phyloP scores from a whole-genome alignment of 2,888 invertebrate genomes.

The Folsomia candida region DNA sequence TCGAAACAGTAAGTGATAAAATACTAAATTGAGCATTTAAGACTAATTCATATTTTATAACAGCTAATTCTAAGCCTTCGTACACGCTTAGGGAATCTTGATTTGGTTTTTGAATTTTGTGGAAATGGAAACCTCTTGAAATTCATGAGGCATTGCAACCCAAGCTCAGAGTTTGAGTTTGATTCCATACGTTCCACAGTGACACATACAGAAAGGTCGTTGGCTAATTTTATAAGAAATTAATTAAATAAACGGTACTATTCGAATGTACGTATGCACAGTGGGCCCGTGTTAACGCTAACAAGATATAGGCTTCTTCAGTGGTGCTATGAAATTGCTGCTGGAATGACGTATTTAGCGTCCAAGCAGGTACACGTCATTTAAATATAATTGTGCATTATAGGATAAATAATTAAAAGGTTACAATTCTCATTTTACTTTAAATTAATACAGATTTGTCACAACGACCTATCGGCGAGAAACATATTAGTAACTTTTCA shows the following conservation, averaged over 20 bases:
- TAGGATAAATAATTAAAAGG: too few relatives aligned
- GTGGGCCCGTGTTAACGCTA: slow-evolving; percentile 4
- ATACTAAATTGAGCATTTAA: background rate
- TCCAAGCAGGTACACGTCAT: slow-evolving; percentile 2
- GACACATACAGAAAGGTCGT: background rate
- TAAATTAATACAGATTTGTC: slow-evolving; percentile 1
- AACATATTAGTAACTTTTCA: slow-evolving; percentile 8
- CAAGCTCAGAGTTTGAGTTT: background rate
- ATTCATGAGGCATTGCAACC: slow-evolving; percentile 14
- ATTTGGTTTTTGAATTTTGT: slow-evolving; percentile 33
- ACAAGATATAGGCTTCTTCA: slow-evolving; percentile 7
- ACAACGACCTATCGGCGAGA: slow-evolving; percentile 8
- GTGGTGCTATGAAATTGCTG: background rate
- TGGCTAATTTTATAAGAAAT: too few relatives aligned
- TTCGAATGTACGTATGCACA: background rate
- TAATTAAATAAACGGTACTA: background rate
- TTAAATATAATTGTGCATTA: background rate
- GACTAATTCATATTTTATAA: background rate
- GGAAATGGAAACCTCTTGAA: slow-evolving; percentile 24
- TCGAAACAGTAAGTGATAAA: background rate
- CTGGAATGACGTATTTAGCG: slow-evolving; percentile 5
- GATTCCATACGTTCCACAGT: background rate
- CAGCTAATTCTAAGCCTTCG: too few relatives aligned
- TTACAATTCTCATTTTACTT: background rate
- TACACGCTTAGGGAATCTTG: slow-evolving; percentile 25